Base-by-base conservation (phyloP, 2,888 invertebrate genomes). In the Chloroclystis v-ata region DNA sequence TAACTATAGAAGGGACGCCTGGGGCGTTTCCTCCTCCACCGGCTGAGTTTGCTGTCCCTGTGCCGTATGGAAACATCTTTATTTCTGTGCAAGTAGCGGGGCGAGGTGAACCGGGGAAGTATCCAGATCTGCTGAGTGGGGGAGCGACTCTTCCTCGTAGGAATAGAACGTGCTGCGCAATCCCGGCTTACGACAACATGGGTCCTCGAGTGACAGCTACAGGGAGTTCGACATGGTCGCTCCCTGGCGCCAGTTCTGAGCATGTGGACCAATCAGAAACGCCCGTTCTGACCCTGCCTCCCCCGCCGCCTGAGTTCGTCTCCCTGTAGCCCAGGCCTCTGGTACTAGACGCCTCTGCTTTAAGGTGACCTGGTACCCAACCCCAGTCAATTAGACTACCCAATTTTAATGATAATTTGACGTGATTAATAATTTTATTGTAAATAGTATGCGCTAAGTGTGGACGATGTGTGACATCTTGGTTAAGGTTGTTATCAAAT, bases 151-250 rank as follows among this genome's bases (percentile, higher is more conserved):
- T 89, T 29, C 91, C 90, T 6, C 71, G 90, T 42, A 72, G 90
- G 39, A 83, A 72, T 55, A 71, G 85, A 49, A 82, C 77, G 30
- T 88, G 83, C 55, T 90, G 82, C 72, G 78, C 87, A 26, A 88
- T 82, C 57, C 92, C 93, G 26, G 94, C 94, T 40, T 96, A 96
- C 75, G 96, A 97, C 80, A 96, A 96, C 78, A 95, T 96, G 94
- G 96, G 96, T 1, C 94, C 95, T 28, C 90, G 96, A 63, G 95
- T 96, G 42, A 96, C 96, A n/a, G 96, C 95, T 9, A 95, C 95
- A 0, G 77, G 96, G 90, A 69, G 95, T 91, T 85, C 96, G 0
- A 95, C 94, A 8, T 91, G 96, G 72, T 95, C 95, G 11, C 83
- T 96, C 60, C 94, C 94, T 51, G 95, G 86, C 26, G 83, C 86